Conservation (phyloP, 2,113 vertebrate genomes). For the Arvicanthis niloticus region DNA sequence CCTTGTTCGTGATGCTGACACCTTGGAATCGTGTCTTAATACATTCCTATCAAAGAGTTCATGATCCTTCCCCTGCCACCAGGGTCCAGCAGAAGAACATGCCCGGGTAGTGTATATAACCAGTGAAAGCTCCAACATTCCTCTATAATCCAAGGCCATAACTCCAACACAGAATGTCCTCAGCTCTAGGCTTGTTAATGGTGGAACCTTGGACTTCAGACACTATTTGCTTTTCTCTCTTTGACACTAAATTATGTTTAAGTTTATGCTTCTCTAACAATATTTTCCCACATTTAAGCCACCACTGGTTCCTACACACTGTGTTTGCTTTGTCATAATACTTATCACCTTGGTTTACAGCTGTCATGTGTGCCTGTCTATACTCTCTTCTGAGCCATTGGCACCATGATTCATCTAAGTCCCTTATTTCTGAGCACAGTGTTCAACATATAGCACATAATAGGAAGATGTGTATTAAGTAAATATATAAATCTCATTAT, state of each 20-base stretch:
- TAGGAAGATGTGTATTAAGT: background rate
- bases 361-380: background rate
- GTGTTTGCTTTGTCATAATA: background rate
- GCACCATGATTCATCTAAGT: background rate
- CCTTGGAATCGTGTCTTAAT: background rate
- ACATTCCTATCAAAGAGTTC: background rate
- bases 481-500: conserved; percentile 22
- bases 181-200: background rate
- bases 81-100: background rate
- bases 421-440: background rate
- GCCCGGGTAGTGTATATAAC: background rate
- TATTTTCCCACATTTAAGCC: background rate
- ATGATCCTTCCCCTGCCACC: background rate
- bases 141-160: background rate
- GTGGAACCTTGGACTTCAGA: background rate
- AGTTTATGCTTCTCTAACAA: background rate
- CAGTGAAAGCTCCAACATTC: background rate
- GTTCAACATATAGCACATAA: background rate
- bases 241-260: background rate
- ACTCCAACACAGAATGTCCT: background rate
- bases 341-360: background rate
- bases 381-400: conserved; percentile 6
- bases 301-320: background rate
- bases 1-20: background rate
- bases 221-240: background rate